phyloP scores from a whole-genome alignment of 2,888 invertebrate species.

The Brachynemurus nebulosus region DNA sequence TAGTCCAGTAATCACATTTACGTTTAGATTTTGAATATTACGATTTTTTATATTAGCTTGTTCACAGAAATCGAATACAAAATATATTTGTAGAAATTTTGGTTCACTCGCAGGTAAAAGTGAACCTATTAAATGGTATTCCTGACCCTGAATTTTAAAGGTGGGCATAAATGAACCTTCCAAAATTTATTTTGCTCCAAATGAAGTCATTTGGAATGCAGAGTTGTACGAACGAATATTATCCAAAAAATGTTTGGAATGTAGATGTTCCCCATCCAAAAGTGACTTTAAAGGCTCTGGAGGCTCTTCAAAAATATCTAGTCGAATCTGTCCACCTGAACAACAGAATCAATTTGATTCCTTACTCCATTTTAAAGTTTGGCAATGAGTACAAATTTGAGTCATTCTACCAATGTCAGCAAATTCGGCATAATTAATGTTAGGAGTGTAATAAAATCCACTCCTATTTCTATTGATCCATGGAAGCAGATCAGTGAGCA shows the following conservation, averaged over 20 bases:
- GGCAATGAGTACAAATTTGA: conserved; percentile 7
- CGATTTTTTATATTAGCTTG: background rate
- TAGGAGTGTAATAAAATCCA: too few relatives aligned
- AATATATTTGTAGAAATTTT: background rate
- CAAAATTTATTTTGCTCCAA: conserved; percentile 11
- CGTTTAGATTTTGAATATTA: background rate
- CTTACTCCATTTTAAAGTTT: conserved; percentile 13
- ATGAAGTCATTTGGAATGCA: conserved; percentile 15
- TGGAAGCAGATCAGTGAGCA: too few relatives aligned
- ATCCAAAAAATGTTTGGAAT: conserved; percentile 11
- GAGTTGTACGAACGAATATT: conserved; percentile 12
- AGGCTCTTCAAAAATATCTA: conserved; percentile 12
- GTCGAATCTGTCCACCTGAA: conserved; percentile 16
- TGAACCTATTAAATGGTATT: background rate
- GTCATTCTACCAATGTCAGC: conserved; percentile 6
- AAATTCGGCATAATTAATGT: conserved; percentile 12
- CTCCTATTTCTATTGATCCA: too few relatives aligned
- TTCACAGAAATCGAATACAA: background rate
- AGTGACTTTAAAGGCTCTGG: conserved; percentile 14
- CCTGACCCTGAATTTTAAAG: conserved; percentile 13
- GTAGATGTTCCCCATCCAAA: conserved; percentile 10
- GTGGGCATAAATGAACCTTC: conserved; percentile 5
- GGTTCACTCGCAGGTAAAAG: background rate
- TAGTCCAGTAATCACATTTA: conserved; percentile 9
- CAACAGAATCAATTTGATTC: conserved; percentile 18